Percentiles rank a stretch among this genome's conserved stretches.
phyloP scores from a whole-genome alignment of 2,888 invertebrate species.

The Spatulosminthurus flaviceps region DNA sequence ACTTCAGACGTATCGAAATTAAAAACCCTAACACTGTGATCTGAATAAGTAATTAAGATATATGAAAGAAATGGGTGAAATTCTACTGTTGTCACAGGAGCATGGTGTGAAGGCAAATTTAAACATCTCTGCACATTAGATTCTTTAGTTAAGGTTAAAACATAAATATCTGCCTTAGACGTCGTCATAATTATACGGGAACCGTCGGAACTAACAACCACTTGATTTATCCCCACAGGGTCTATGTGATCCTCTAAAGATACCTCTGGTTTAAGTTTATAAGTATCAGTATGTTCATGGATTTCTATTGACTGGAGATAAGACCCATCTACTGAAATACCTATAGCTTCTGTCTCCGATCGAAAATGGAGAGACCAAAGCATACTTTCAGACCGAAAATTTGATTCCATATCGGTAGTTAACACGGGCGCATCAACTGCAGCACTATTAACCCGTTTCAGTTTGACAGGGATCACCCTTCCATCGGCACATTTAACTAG shows the following conservation, averaged over 20 bases:
- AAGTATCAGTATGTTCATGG: conserved; percentile 15
- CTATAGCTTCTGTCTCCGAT: conserved; percentile 41
- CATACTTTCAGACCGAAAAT: conserved; percentile 23
- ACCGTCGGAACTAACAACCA: conserved; percentile 32
- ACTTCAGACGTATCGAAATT: conserved; percentile 44
- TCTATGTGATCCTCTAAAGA: conserved; percentile 33
- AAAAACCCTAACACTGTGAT: conserved; percentile 56
- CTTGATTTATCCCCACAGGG: conserved; percentile 42
- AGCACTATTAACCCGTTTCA: conserved; percentile 32
- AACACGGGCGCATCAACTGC: too few species aligned
- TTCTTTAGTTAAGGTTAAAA: conserved; percentile 47
- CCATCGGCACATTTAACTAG: conserved; percentile 40
- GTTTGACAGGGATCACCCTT: conserved; percentile 29
- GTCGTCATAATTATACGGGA: conserved; percentile 46
- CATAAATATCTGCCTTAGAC: conserved; percentile 34
- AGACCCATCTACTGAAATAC: conserved; percentile 51
- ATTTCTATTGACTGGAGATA: conserved; percentile 45
- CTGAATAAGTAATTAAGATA: conserved; percentile 56
- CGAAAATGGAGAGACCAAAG: conserved; percentile 51
- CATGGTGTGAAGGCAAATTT: conserved; percentile 50
- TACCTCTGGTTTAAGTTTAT: conserved; percentile 38
- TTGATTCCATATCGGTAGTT: not conserved
- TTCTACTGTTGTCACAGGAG: conserved; percentile 49
- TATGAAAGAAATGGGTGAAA: conserved; percentile 54
- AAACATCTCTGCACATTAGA: conserved; percentile 27